These are phyloP conservation scores for Chlorodrepanis virens DNA, from an alignment of 2,113 vertebrate species.

Conservation along the genomic window DNA sequence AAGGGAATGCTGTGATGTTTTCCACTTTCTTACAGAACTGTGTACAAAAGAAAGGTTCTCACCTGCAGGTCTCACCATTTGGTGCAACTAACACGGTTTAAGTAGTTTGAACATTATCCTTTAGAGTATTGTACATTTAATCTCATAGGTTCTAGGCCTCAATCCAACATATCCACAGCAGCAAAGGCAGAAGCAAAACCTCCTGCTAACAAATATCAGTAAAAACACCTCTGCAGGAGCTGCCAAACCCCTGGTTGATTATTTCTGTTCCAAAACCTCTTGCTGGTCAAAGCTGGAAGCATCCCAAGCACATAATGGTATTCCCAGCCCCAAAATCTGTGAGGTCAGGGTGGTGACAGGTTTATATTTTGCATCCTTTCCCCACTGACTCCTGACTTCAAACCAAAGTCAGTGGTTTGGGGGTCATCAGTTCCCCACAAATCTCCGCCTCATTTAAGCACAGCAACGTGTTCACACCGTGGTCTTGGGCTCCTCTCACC, in stretches of 20 bases:
- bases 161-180: not conserved
- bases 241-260: not conserved
- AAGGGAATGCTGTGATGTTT: not conserved
- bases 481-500: not conserved
- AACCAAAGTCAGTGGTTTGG: not conserved
- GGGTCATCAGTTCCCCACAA: not conserved
- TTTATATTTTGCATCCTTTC: not conserved
- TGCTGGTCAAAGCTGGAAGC: not conserved
- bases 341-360: not conserved
- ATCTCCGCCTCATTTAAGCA: not conserved
- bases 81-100: not conserved
- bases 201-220: not conserved
- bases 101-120: not conserved
- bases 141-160: not conserved
- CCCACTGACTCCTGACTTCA: not conserved
- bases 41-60: not conserved
- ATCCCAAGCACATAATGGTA: not conserved
- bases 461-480: rapidly evolving
- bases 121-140: not conserved
- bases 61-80: not conserved
- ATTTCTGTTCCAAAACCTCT: not conserved
- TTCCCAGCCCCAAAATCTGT: not conserved
- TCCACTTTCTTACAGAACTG: not conserved
- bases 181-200: not conserved
- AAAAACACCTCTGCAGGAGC: not conserved